Base-by-base conservation (phyloP, 2,888 invertebrate genomes). In the Pseudococcus jackbeardsleyi region DNA sequence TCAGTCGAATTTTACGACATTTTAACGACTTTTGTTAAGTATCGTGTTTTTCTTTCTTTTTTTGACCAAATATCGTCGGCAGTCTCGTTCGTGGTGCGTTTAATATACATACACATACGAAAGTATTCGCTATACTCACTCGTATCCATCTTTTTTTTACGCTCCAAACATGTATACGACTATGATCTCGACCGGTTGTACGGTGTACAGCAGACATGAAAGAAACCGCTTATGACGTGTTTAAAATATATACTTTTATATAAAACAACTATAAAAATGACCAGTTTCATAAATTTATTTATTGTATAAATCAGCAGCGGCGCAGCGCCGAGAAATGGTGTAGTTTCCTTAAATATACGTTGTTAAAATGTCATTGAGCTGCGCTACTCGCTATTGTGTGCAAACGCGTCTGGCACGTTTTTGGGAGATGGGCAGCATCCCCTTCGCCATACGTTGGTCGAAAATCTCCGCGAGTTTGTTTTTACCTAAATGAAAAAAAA, bases 231-330 rank as follows among this genome's bases (percentile, higher is more conserved):
- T 87, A 87, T 87, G 87, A 87, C 87, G 87, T 87, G 87, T 87
- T 87, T 87, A 50, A 87, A 87, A 87, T 87, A 87, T 87, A 87
- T 87, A 87, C 87, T 77, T 77, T 54, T 85, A 46, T 86, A 86
- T 50, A 87, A 87, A 87, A 87, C 87, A 87, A 87, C 87, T 79
- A 87, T 87, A 87, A 87, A 87, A 87, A 87, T 87, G 87, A 87
- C 87, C 87, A 87, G 87, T 87, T 87, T 87, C 87, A 87, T 87
- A 87, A 87, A 87, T 87, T 87, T 77, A 87, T 87, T 87, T 87
- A 87, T 87, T 87, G 87, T 87, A 87, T 87, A 87, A 87, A 87
- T 87, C 87, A 87, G 64, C 64, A 19, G 64, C 19, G 64, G 26
- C 26, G 26, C 26, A 33, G 26, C 26, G 26, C 19, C 33, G 87